A percentile compares a stretch with the other conserved stretches of the same genome.
phyloP scores from a whole-genome alignment of 2,797 vertebrate genomes.

The Bradypus variegatus region DNA sequence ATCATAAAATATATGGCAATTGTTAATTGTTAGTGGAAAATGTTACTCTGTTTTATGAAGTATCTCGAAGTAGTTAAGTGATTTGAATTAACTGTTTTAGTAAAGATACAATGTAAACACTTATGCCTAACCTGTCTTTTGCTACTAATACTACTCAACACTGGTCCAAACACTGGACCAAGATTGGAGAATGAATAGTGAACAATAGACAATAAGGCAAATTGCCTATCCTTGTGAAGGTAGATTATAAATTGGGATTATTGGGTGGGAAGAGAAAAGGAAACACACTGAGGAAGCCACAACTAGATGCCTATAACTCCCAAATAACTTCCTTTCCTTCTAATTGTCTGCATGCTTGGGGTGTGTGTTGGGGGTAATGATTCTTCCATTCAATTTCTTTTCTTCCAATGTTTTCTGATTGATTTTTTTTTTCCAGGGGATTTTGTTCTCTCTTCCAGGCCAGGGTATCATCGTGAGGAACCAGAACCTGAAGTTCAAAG shows the following conservation, averaged over 20 bases:
- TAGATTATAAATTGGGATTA: not conserved
- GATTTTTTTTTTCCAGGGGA: not conserved
- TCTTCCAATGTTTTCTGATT: not conserved
- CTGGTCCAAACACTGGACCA: not conserved
- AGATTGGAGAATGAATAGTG: not conserved
- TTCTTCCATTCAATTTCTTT: not conserved
- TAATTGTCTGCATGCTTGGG: not conserved
- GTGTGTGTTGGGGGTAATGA: no score
- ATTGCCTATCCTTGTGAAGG: not conserved
- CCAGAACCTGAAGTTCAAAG: not conserved
- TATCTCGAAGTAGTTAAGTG: not conserved
- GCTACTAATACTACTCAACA: not conserved
- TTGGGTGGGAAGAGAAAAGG: not conserved
- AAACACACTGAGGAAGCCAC: not conserved
- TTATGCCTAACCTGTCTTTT: not conserved
- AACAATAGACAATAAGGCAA: not conserved
- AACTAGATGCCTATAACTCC: not conserved
- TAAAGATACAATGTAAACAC: not conserved
- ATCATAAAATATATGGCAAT: not conserved
- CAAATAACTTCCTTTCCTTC: not conserved
- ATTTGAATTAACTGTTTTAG: not conserved
- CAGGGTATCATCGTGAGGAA: not conserved
- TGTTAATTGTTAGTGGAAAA: not conserved
- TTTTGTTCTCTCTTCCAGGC: not conserved
- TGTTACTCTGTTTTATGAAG: not conserved